Conservation (phyloP, 2,797 vertebrate genomes). For the Centropyge bicolor region DNA sequence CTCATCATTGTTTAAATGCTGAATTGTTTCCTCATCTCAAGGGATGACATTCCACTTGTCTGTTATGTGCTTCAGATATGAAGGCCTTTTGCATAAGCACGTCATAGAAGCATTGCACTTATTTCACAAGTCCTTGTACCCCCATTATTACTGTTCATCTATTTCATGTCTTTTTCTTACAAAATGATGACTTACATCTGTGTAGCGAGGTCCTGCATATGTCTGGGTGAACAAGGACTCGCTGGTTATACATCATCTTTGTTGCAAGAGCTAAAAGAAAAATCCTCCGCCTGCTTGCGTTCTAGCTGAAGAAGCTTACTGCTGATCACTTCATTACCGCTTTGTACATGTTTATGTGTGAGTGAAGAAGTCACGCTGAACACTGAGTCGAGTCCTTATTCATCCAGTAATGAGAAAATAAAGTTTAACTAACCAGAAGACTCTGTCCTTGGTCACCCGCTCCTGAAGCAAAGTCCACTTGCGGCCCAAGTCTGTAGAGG, state of each 20-base stretch:
- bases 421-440: conserved; percentile 90
- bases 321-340: not conserved
- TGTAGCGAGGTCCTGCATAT: not conserved
- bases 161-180: not conserved
- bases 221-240: not conserved
- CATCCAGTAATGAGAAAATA: not conserved
- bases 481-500: conserved; percentile 91
- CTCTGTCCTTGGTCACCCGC: conserved; percentile 92
- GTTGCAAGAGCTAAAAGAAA: not conserved
- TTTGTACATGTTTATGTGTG: not conserved
- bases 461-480: conserved; percentile 94
- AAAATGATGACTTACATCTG: not conserved
- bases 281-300: not conserved
- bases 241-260: not conserved
- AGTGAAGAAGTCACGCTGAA: not conserved
- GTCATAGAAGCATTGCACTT: not conserved
- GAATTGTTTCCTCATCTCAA: not conserved
- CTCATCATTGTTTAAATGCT: too few relatives aligned
- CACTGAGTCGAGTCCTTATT: not conserved
- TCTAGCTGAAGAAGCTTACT: not conserved
- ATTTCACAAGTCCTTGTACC: not conserved
- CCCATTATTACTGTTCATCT: not conserved
- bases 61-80: not conserved
- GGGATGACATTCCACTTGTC: not conserved
- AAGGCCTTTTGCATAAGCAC: not conserved